A percentile compares a stretch with the other conserved stretches of the same genome.
These are phyloP conservation scores for Drosophila ercepeae DNA, from an alignment of 1,140 invertebrate species.

Conservation along the genomic window DNA sequence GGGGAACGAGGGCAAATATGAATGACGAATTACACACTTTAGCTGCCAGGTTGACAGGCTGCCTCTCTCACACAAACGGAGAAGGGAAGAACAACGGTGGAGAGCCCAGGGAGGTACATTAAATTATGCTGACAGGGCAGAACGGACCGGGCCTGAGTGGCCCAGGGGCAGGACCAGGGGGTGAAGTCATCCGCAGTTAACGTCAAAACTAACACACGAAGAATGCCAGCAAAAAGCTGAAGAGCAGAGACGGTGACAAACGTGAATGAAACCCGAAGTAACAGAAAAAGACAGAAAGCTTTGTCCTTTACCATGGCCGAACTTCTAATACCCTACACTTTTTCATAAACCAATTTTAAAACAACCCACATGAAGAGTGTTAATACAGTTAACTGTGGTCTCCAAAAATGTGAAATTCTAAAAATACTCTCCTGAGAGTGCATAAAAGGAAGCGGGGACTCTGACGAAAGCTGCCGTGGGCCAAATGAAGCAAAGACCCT, in stretches of 20 bases:
- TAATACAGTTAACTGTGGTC: not conserved
- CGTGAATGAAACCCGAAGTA: conserved; percentile 18
- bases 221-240: conserved; percentile 55
- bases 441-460: not conserved
- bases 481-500: conserved; percentile 43
- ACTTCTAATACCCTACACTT: not conserved
- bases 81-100: too few species aligned
- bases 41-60: conserved; percentile 70
- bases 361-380: too few species aligned
- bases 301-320: not conserved
- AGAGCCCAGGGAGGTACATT: conserved; percentile 49
- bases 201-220: conserved; percentile 60
- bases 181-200: conserved; percentile 68
- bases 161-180: not conserved
- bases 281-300: not conserved
- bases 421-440: not conserved
- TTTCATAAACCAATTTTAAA: not conserved
- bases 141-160: conserved; percentile 26
- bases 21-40: conserved; percentile 80
- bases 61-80: not conserved
- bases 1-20: conserved; percentile 52
- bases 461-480: conserved; percentile 39
- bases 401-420: not conserved
- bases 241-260: conserved; percentile 54
- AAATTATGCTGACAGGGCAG: conserved; percentile 75